Conservation (phyloP, 2,888 invertebrate species). For the Macrophya annulata region DNA sequence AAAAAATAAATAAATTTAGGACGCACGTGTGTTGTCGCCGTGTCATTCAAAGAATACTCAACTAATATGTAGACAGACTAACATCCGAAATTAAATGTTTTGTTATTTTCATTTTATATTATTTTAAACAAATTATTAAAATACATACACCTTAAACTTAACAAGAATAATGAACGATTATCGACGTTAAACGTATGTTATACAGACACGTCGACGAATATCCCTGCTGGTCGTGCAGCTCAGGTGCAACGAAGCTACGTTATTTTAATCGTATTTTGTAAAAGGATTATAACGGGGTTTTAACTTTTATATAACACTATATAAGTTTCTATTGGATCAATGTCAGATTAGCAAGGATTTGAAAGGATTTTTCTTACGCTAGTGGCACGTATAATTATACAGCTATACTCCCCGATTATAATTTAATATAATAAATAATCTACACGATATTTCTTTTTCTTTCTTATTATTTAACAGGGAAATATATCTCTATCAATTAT, state of each 20-base stretch:
- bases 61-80: background rate
- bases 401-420: too few relatives aligned
- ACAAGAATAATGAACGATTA: background rate
- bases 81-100: background rate
- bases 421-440: background rate
- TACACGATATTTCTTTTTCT: background rate
- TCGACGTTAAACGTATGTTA: background rate
- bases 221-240: background rate
- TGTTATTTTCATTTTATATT: background rate
- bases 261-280: slow-evolving; percentile 39
- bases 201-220: too few relatives aligned
- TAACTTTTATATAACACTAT: slow-evolving; percentile 30
- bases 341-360: slow-evolving; percentile 46
- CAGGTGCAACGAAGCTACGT: background rate
- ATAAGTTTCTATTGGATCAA: slow-evolving; percentile 39
- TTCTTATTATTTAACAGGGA: too few relatives aligned
- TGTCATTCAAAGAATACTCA: background rate
- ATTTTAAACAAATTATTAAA: background rate
- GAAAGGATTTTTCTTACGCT: slow-evolving; percentile 23
- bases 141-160: background rate
- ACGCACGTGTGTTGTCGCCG: background rate
- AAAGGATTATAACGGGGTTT: slow-evolving; percentile 39
- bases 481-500: too few relatives aligned
- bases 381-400: background rate
- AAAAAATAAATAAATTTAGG: background rate